Evolutionary conservation across 2,888 invertebrate species (phyloP).

Genomic region (Clunio marinus): DNA sequence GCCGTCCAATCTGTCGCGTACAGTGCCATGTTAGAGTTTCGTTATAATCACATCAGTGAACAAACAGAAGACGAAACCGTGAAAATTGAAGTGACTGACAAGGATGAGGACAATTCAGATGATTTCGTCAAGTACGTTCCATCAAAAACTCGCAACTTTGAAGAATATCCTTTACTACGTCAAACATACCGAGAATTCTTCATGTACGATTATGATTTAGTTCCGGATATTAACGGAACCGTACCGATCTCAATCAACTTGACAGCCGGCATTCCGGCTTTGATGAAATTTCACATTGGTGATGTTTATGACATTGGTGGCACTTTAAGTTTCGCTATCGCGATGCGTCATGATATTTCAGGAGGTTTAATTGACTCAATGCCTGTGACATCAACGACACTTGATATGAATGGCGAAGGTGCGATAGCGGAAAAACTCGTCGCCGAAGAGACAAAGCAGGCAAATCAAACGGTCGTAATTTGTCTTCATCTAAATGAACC

Average conservation of each 20-base stretch:
- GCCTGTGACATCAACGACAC: constrained; percentile 40
- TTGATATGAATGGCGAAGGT: constrained; percentile 20
- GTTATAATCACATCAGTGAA: constrained; percentile 50
- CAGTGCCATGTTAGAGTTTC: constrained; percentile 46
- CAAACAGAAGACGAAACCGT: not conserved
- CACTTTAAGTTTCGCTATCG: constrained; percentile 66
- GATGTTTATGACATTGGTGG: constrained; percentile 75
- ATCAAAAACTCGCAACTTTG: constrained; percentile 43
- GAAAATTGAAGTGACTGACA: not conserved
- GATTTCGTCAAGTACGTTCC: constrained; percentile 22
- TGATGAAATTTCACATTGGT: constrained; percentile 66
- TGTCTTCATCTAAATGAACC: constrained; percentile 59
- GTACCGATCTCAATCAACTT: constrained; percentile 64
- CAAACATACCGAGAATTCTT: constrained; percentile 71
- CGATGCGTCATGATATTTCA: constrained; percentile 58
- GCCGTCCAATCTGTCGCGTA: constrained; percentile 16
- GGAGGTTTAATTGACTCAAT: constrained; percentile 39
- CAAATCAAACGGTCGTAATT: constrained; percentile 56
- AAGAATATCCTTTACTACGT: constrained; percentile 52
- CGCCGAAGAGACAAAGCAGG: constrained; percentile 42
- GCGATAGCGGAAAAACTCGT: constrained; percentile 47
- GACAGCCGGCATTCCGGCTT: constrained; percentile 59
- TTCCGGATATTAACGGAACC: constrained; percentile 60
- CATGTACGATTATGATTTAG: constrained; percentile 68
- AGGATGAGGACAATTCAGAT: not conserved